Evolutionary conservation across 1,140 invertebrate species (phyloP), one percentile per base, ranked within the genome.

Genomic region (Choristoneura fumiferana): DNA sequence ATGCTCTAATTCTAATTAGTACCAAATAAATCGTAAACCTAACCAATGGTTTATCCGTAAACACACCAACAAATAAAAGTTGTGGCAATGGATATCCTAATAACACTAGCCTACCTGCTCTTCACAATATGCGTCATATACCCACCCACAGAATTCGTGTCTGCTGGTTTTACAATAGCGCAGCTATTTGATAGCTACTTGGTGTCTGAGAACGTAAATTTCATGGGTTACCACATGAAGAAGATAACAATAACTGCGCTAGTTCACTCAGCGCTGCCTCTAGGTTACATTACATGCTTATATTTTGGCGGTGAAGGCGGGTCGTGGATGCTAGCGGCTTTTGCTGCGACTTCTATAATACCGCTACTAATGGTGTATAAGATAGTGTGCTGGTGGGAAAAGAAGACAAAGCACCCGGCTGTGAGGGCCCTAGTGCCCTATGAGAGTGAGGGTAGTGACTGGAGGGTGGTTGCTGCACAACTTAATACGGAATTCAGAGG

Each of bases 401-500:
- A 93, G 52, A 96, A 93, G 91, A 76, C 83, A 0, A 90, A 92
- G 5, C 96, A 98, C 91, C 96, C 96, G 0, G 93, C 96, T 13
- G 92, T 92, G 5, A 89, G 91, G 71, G 91, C 92, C 43, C 85
- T 98, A 1, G 60, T 86, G 14, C 87, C 92, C 62, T 95, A 95
- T 74, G 91, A 91, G 15, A 91, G 92, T 58, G 83, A 87, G 17
- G 91, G 91, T 33, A 87, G 85, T 9, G 90, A 90, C 49, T 96
- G 95, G 93, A 86, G 91, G 45, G 75, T 91, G 29, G 91, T 96
- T 1, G 94, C 95, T 40, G 89, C 90, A 17, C 91, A 93, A 64
- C 94, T 98, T 49, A 95, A 96, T 81, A 90, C 86, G 49, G 96
- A 97, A 84, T 97, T 94, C 80, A 90, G 94, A 84, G 92, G 93